Base-by-base conservation (phyloP, 1,140 invertebrate genomes). In the Phymorhynchus buccinoides region DNA sequence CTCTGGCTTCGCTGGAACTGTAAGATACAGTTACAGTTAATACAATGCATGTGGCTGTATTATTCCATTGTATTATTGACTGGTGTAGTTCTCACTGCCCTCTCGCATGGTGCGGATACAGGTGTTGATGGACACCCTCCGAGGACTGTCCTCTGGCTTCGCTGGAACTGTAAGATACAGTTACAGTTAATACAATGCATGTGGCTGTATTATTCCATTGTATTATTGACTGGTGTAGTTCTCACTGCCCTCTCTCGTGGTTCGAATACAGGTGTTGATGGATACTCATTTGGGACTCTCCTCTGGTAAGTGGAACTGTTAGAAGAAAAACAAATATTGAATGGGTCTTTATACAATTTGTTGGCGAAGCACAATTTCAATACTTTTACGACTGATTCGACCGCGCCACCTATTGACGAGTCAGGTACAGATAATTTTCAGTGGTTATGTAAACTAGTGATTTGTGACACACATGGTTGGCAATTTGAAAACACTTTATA, bases 231-330 rank as follows among this genome's bases (percentile, higher is more conserved):
- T 81, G 32, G 85, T 78, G 66, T 86, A 88, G 56, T 86, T 84
- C 6, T 73, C 56, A 12, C 32, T 52, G 41, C 80, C 68, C 35
- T 66, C 42, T 3, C 73, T 68, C 87, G 86, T 88, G 77, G 73
- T 52, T 0, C 66, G 62, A 32, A 88, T 86, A 52, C 87, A 88
- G 0, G 86, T 77, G 73, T 86, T 86, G 84, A 88, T 88, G 66
- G 87, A 86, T 73, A 83, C 52, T 14, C 37, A 30, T 0, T 80
- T n/a, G 3, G 71, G 52, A 66, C 80, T 71, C 9, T 62, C 56
- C n/a, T 37, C 42, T 30, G 71, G 41, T n/a, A 3, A 4, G 52
- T 52, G 79, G 32, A 1, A 22, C 12, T 4, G 22, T 9, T 14
- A n/a, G 4, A 80, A n/a, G n/a, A n/a, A n/a, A n/a, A n/a, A n/a